phyloP scores from a whole-genome alignment of 2,113 vertebrate species.

The Todiramphus chloris region DNA sequence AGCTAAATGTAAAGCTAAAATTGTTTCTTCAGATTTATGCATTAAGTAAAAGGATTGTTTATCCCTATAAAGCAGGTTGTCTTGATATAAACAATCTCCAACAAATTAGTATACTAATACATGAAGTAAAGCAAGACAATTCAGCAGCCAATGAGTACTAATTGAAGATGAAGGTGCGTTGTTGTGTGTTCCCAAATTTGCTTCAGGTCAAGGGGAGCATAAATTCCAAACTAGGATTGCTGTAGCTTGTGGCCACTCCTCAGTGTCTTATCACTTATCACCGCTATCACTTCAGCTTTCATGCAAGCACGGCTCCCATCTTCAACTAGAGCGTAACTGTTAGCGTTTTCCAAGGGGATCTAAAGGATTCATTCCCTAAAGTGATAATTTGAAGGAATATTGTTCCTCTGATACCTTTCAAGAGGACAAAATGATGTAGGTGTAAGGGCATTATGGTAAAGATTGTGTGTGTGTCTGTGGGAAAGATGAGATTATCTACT shows the following conservation, averaged over 20 bases:
- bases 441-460: neutral
- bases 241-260: neutral
- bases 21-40: neutral
- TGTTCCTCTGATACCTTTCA: neutral
- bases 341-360: neutral
- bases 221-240: neutral
- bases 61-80: neutral
- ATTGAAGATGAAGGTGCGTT: neutral
- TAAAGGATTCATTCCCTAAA: neutral
- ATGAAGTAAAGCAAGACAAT: neutral
- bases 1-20: slow-evolving; percentile 21
- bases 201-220: neutral
- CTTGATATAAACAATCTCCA: neutral
- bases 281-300: neutral
- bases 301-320: neutral
- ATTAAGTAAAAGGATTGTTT: neutral
- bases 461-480: neutral
- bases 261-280: too few relatives aligned
- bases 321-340: neutral
- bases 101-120: slow-evolving; percentile 1
- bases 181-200: neutral
- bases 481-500: neutral
- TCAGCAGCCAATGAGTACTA: neutral
- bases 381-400: neutral
- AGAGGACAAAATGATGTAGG: neutral